Evolutionary conservation across 1,140 invertebrate species (phyloP), one percentile per base, ranked within the genome.

Genomic region (Drepana arcuata): DNA sequence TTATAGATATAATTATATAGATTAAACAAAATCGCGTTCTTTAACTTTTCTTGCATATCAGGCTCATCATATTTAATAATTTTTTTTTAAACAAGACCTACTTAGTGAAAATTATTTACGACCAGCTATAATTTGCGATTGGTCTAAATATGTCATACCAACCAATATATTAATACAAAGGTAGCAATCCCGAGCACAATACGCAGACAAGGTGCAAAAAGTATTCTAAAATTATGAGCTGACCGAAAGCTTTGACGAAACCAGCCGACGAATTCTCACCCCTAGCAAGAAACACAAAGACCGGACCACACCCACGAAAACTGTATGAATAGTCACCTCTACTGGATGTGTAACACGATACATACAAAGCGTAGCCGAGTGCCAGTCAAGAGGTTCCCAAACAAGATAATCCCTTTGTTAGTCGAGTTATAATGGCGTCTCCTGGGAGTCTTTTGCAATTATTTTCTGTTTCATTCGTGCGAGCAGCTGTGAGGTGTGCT

Each of bases 361-460:
- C 45, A 69, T 67, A 71, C 63, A 70, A 68, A 71, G 67, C 59
- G 54, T 59, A 51, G 53, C 65, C 65, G 68, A 77, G 69, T 63
- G 58, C 61, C 56, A 69, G 74, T 81, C 72, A 79, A 73, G 71
- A 73, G 67, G 72, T 78, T 77, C 77, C 72, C 72, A 81, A 81
- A 81, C 77, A 81, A 78, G 73, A 81, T 81, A 81, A 81, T 81
- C 72, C 73, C 73, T 73, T 81, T 81, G 77, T 81, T 74, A 72
- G 69, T 56, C 61, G 63, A 55, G 68, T 78, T 77, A 78, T 81
- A 81, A 81, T 77, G 63, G 72, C 59, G 59, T 70, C 72, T 74
- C 64, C 48, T 37, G 68, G 62, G 72, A 72, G 62, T 61, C 48
- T 56, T 61, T 56, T 28, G 53, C 62, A 66, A 75, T 75, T 74